Evolutionary conservation across 1,140 invertebrate species (phyloP), one percentile per base, ranked within the genome.

Genomic region (Cyrtorhinus lividipennis): DNA sequence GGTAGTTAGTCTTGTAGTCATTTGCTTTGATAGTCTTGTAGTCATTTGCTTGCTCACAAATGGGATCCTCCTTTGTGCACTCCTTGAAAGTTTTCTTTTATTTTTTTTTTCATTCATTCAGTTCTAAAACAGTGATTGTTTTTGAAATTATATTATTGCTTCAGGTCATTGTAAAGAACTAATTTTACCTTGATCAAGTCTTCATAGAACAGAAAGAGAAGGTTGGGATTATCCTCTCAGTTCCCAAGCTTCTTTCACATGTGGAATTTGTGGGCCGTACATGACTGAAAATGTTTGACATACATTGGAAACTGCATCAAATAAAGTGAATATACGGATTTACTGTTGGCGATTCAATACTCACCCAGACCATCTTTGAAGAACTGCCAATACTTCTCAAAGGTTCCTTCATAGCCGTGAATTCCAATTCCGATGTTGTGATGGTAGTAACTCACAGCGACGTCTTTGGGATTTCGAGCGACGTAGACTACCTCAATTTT

Each of bases 401-500:
- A 89, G 67, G 86, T 80, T 1, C 85, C 85, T 8, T 73, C 68
- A 69, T 83, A 92, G 23, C 83, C 83, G 68, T 86, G 84, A 0
- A 84, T 86, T 62, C 79, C 80, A 59, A 86, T 81, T 1, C 83
- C 72, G 67, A 80, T 78, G 71, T 87, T 85, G 26, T 90, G 79
- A 73, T 91, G 83, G 71, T 84, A 92, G 72, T 84, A 91, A 0
- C 88, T 92, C 0, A 92, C 86, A 1, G 81, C 86, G 1, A 90
- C 84, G 72, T 92, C 90, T 72, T 90, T 88, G 0, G 90, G 89
- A 75, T 92, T 89, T 61, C 90, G 76, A 2, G 84, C 82, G 0
- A 90, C 81, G 69, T 89, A 90, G 2, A 90, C 77, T 12, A 88
- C 65, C 30, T 66, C 63, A 27, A 20, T 10, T 8, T 56, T 18